Percentiles rank a stretch among this genome's conserved stretches.
Conservation (phyloP, 1,140 invertebrate genomes). For the Coenobita brevimanus region DNA sequence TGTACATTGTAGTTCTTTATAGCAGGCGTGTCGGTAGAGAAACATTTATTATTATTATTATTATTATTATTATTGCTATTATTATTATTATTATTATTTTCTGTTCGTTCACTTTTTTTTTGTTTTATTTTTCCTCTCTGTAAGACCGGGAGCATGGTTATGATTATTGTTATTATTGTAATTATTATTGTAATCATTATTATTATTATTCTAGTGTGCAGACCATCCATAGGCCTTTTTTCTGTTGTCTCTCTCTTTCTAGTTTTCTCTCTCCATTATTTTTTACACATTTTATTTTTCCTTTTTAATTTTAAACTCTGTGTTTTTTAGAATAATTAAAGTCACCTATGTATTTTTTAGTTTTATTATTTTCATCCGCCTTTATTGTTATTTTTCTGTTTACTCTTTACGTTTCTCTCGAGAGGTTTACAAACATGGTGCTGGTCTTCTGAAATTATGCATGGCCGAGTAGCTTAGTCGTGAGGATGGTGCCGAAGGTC, state of each 20-base stretch:
- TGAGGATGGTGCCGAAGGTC: slow-evolving; percentile 29
- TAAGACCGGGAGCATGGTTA: slow-evolving; percentile 50
- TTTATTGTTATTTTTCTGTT: neutral
- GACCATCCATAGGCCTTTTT: slow-evolving; percentile 43
- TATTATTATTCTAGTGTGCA: slow-evolving; percentile 42
- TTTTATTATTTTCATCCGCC: slow-evolving; percentile 41
- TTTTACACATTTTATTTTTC: slow-evolving; percentile 48
- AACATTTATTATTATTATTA: slow-evolving; percentile 25
- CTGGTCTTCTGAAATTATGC: slow-evolving; percentile 54
- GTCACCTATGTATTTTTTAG: slow-evolving; percentile 62
- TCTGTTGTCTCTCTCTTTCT: too few relatives aligned
- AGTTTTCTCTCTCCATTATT: slow-evolving; percentile 52
- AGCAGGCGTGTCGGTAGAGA: slow-evolving; percentile 34
- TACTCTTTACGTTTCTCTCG: neutral
- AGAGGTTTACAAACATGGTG: slow-evolving; percentile 43
- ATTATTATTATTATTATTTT: slow-evolving; percentile 22
- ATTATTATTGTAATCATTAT: slow-evolving; percentile 38
- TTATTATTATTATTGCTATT: slow-evolving; percentile 19
- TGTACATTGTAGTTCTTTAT: slow-evolving; percentile 48
- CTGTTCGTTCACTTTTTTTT: slow-evolving; percentile 32
- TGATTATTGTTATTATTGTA: slow-evolving; percentile 18
- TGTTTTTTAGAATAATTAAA: slow-evolving; percentile 68
- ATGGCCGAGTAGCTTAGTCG: slow-evolving; percentile 50
- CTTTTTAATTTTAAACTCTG: slow-evolving; percentile 56
- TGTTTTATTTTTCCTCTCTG: slow-evolving; percentile 17